These are phyloP conservation scores for Andrena marginata DNA, from an alignment of 2,888 invertebrate species.

Conservation along the genomic window DNA sequence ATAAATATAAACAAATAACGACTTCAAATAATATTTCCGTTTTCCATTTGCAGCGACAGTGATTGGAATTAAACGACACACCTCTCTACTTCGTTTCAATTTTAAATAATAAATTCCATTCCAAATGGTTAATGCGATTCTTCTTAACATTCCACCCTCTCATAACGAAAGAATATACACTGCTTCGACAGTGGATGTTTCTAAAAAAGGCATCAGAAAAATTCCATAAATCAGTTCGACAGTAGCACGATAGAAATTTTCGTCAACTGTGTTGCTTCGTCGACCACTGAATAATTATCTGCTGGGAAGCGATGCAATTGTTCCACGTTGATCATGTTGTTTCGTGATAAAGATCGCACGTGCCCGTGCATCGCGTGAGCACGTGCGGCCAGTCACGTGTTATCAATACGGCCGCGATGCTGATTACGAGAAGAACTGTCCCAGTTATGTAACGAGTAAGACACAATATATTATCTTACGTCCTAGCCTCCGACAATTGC, in stretches of 20 bases:
- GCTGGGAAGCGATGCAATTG: constrained; percentile 1
- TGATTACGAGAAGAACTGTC: constrained; percentile 34
- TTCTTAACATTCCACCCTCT: not conserved
- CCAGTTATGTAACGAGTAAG: constrained; percentile 36
- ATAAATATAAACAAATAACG: not conserved
- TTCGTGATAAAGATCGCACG: constrained; percentile 66
- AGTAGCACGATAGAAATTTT: not conserved
- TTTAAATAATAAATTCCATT: not conserved
- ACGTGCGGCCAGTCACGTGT: constrained; percentile 59
- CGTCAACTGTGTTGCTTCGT: not conserved
- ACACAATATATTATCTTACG: constrained; percentile 23
- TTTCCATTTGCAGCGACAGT: not conserved
- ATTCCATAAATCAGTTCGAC: not conserved
- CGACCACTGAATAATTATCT: not conserved
- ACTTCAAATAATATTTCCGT: not conserved
- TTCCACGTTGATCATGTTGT: constrained; percentile 43
- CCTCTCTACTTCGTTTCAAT: not conserved
- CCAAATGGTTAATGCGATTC: not conserved
- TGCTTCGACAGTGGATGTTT: not conserved
- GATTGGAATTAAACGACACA: constrained; percentile 1
- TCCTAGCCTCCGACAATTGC: constrained; percentile 7
- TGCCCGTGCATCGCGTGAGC: constrained; percentile 48
- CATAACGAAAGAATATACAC: no score
- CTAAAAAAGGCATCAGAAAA: not conserved
- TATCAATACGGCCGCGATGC: constrained; percentile 15